Evolutionary conservation across 2,113 vertebrate species (phyloP).

Genomic region (Craseonycteris thonglongyai): DNA sequence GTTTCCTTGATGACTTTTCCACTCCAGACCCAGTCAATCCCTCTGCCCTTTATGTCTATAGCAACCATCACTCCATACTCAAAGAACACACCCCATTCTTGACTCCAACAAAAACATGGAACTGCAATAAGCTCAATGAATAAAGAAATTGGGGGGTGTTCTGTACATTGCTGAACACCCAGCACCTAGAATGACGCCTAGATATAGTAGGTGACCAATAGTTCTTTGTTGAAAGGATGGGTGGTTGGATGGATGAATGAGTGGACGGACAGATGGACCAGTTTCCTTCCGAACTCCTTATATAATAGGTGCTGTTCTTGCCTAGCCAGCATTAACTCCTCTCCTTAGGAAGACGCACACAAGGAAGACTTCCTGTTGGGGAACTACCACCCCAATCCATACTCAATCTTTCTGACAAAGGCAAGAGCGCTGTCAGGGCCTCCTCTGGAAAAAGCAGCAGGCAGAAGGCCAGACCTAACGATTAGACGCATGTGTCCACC

Average conservation of each 20-base stretch:
- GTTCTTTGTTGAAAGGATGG: neutral
- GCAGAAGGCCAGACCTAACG: neutral
- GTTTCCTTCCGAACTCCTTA: neutral
- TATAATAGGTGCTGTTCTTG: neutral
- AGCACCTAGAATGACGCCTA: neutral
- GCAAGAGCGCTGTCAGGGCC: neutral
- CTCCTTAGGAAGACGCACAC: neutral
- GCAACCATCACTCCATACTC: slow-evolving; percentile 2
- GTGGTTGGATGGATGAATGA: neutral
- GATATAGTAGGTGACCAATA: neutral
- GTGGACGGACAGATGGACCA: neutral
- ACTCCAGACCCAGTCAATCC: neutral
- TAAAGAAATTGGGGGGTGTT: neutral
- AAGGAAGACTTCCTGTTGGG: neutral
- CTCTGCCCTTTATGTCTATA: slow-evolving; percentile 1
- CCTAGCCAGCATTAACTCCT: neutral
- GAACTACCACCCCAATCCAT: neutral
- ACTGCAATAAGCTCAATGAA: neutral
- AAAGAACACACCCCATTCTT: neutral
- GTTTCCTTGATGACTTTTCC: neutral
- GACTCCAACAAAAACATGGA: neutral
- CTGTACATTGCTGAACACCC: rapidly evolving
- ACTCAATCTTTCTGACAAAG: neutral
- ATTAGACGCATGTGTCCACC: neutral
- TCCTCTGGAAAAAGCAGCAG: neutral